phyloP scores from a whole-genome alignment of 2,797 vertebrate species.

The Amblyopsis hoosieri region DNA sequence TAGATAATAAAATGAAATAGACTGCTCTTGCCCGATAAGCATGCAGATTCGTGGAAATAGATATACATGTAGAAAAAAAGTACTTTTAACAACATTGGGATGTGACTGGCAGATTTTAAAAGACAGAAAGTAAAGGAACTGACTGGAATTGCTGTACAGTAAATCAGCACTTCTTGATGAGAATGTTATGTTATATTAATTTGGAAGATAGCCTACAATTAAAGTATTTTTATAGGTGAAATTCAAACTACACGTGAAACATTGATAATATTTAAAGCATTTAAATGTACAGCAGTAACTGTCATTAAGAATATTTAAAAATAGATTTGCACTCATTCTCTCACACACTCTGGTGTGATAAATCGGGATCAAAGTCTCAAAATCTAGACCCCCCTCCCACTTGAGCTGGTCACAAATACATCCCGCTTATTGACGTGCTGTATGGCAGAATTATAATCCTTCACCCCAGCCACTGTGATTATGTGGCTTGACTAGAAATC shows the following conservation, averaged over 20 bases:
- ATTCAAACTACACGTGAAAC: too few species aligned
- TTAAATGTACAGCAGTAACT: not conserved
- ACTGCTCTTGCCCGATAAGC: conserved; percentile 46
- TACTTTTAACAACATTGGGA: too few species aligned
- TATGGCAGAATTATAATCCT: conserved; percentile 37
- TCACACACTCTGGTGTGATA: conserved; percentile 47
- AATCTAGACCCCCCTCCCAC: conserved; percentile 36
- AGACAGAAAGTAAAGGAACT: too few species aligned
- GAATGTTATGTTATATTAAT: not conserved
- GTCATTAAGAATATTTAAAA: conserved; percentile 27
- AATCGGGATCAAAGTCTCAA: conserved; percentile 64
- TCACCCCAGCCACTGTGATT: conserved; percentile 30
- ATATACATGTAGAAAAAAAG: conserved; percentile 62
- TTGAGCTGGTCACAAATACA: not conserved
- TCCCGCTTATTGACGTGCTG: conserved; percentile 31
- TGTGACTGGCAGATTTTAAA: too few species aligned
- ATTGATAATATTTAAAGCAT: too few species aligned
- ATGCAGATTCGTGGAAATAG: conserved; percentile 48
- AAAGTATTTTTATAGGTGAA: too few species aligned
- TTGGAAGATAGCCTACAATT: too few species aligned
- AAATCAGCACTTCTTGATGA: too few species aligned
- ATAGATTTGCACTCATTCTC: conserved; percentile 20
- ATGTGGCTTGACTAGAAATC: conserved; percentile 13
- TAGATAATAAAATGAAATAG: conserved; percentile 65
- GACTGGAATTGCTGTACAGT: too few species aligned